Evolutionary conservation across 2,888 invertebrate species (phyloP).

Genomic region (Augochlorella aurata): DNA sequence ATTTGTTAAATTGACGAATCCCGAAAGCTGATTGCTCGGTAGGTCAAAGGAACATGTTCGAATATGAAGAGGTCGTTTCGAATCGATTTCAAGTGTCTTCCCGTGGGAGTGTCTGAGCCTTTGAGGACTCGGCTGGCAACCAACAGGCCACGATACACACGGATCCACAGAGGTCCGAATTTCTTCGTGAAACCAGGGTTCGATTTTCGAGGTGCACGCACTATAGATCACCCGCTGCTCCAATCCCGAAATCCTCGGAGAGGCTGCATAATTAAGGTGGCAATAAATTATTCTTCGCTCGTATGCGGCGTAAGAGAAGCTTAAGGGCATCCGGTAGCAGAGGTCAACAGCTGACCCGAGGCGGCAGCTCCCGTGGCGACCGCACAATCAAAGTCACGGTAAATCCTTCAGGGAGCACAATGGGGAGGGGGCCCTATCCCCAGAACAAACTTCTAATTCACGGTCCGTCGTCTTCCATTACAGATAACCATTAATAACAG

Average conservation of each 20-base stretch:
- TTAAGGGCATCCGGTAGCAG: background rate
- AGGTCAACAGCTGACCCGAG: slow-evolving; percentile 7
- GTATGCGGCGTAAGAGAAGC: background rate
- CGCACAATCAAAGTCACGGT: slow-evolving; percentile 16
- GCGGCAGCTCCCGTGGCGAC: background rate
- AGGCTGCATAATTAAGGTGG: background rate
- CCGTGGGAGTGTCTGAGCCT: too few species aligned
- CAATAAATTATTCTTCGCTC: slow-evolving; percentile 1
- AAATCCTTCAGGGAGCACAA: background rate
- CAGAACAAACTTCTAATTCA: slow-evolving; percentile 10
- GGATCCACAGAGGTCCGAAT: too few species aligned
- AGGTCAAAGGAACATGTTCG: too few species aligned
- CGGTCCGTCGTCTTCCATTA: slow-evolving; percentile 6
- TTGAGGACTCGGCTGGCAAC: too few species aligned
- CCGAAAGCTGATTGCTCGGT: too few species aligned
- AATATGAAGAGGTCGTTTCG: too few species aligned
- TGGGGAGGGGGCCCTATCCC: background rate
- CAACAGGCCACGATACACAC: too few species aligned
- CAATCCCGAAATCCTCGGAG: background rate
- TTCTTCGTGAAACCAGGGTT: background rate
- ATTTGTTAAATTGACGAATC: too few species aligned
- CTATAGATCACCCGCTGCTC: background rate
- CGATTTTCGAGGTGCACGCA: background rate
- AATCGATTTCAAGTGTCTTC: too few species aligned
- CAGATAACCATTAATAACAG: slow-evolving; percentile 14